Conservation (phyloP, 1,140 invertebrate species). For the Aphaenogaster ashmeadi region DNA sequence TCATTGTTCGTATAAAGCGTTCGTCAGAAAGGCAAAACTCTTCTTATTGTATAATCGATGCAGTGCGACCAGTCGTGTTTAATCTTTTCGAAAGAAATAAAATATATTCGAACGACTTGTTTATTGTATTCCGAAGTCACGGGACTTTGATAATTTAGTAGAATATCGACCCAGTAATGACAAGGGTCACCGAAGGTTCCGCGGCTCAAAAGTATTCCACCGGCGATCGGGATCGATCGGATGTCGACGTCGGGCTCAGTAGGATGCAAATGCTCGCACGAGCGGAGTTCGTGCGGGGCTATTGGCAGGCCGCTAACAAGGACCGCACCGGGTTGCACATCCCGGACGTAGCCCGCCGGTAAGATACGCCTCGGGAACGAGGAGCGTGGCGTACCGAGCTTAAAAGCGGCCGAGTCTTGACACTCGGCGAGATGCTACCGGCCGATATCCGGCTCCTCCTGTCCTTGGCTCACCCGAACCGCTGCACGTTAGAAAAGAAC, state of each 20-base stretch:
- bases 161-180: background rate
- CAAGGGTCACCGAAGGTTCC: slow-evolving; percentile 13
- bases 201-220: slow-evolving; percentile 25
- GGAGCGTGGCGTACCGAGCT: slow-evolving; percentile 81
- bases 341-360: slow-evolving; percentile 46
- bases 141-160: background rate
- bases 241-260: slow-evolving; percentile 19
- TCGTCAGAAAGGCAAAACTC: background rate
- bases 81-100: background rate
- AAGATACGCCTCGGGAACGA: slow-evolving; percentile 75
- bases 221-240: slow-evolving; percentile 35
- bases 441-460: slow-evolving; percentile 82
- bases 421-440: slow-evolving; percentile 83
- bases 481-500: slow-evolving; percentile 56
- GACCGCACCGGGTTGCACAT: slow-evolving; percentile 67
- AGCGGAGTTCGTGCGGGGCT: slow-evolving; percentile 75
- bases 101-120: background rate
- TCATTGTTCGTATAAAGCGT: background rate
- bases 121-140: background rate
- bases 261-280: slow-evolving; percentile 83
- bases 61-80: background rate
- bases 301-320: slow-evolving; percentile 85
- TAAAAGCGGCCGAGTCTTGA: slow-evolving; percentile 76
- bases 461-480: slow-evolving; percentile 71
- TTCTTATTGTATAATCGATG: background rate